Base-by-base conservation (phyloP, 2,797 vertebrate species). In the Mastacembelus armatus region DNA sequence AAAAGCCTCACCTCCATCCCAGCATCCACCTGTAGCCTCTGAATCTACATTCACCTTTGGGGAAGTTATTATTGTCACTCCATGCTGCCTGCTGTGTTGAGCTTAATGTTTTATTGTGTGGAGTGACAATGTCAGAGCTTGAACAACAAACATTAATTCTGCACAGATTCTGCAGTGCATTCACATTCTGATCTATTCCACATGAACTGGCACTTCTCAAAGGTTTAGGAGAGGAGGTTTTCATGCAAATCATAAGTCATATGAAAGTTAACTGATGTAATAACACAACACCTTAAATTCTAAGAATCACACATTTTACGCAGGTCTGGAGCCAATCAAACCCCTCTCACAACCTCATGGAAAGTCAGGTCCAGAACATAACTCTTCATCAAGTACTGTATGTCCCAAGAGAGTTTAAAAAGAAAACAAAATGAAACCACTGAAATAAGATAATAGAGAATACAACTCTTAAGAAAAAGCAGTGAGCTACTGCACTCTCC, bases 251-350 rank as follows among this genome's bases (percentile, higher is more conserved):
- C 8, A 10, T n/a, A n/a, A n/a, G n/a, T n/a, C n/a, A n/a, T n/a
- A n/a, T n/a, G n/a, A n/a, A n/a, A 14, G 1, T 24, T 29, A 36
- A 66, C 7, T 51, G 15, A 55, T 16, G 12, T 64, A 36, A 36
- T 16, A 6, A 36, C 24, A 21, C 10, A 40, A 49, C 56, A 51
- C 12, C 35, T 57, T 42, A 22, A 36, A 40, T 15, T 14, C 54
- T 48, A 16, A 39, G 26, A 58, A 66, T 62, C 40, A 39, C 15
- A 50, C 29, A 47, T 9, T 58, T 55, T 33, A 14, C 26, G 15
- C 10, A 4, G 18, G 15, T 57, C 50, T 77, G 74, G 58, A 83
- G 71, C 52, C 80, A 85, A 80, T 87, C 80, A 72, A 71, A 77
- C 75, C 70, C 73, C 74, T 75, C 51, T 40, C 42, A 49, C 38